Percentiles rank a stretch among this genome's conserved stretches.
Conservation (phyloP, 2,113 vertebrate species). For the Aphyosemion australe region DNA sequence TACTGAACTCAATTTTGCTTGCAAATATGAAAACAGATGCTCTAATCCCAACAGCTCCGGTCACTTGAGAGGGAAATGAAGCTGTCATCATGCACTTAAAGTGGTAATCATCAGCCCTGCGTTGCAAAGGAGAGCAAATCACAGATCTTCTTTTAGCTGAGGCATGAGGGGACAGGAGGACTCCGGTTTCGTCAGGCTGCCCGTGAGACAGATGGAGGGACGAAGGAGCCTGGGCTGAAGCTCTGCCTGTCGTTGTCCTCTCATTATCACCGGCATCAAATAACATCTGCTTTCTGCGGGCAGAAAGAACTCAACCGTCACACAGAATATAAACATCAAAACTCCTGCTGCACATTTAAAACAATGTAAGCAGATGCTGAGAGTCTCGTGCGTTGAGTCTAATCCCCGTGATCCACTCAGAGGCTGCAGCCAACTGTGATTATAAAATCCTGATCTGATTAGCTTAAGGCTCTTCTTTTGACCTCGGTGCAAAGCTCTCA, state of each 20-base stretch:
- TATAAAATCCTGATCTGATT: slow-evolving; percentile 60
- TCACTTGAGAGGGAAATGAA: slow-evolving; percentile 38
- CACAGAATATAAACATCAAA: not conserved
- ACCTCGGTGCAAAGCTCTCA: slow-evolving; percentile 24
- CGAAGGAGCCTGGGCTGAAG: slow-evolving; percentile 22
- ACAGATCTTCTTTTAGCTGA: slow-evolving; percentile 45
- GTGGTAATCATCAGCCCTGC: slow-evolving; percentile 35
- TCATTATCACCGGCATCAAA: slow-evolving; percentile 28
- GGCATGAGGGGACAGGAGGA: slow-evolving; percentile 21
- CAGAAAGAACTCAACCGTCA: not conserved
- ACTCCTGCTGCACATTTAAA: not conserved
- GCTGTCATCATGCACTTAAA: slow-evolving; percentile 44
- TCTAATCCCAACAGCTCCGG: slow-evolving; percentile 18
- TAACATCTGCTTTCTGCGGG: slow-evolving; percentile 40
- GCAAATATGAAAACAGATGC: slow-evolving; percentile 33
- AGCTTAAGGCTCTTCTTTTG: slow-evolving; percentile 50
- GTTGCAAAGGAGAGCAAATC: slow-evolving; percentile 37
- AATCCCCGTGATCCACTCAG: slow-evolving; percentile 48
- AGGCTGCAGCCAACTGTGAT: slow-evolving; percentile 46
- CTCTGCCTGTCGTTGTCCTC: slow-evolving; percentile 22
- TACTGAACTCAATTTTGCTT: not conserved
- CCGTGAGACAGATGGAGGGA: slow-evolving; percentile 34
- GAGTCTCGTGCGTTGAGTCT: slow-evolving; percentile 4
- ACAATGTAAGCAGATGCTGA: slow-evolving; percentile 2
- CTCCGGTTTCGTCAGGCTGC: slow-evolving; percentile 49